Percentiles rank a stretch among this genome's conserved stretches.
Conservation (phyloP, 2,113 vertebrate genomes). For the Dasyornis broadbenti region DNA sequence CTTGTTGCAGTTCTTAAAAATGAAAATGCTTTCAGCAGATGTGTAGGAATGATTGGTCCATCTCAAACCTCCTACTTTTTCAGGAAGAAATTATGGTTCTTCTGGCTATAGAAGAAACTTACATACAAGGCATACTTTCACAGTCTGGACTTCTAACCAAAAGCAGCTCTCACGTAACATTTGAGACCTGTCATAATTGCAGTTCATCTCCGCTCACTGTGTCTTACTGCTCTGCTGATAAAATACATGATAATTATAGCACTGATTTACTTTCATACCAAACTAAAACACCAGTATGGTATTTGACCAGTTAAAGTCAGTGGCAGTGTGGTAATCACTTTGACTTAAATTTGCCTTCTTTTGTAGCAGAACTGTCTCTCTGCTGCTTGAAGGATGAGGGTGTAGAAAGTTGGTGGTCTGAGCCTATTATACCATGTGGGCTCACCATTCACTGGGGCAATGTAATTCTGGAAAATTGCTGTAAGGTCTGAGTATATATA, state of each 20-base stretch:
- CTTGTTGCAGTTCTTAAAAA: neutral
- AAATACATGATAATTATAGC: neutral
- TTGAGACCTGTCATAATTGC: neutral
- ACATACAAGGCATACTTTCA: accelerated
- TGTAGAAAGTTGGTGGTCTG: neutral
- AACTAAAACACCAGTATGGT: neutral
- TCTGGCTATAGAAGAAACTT: neutral
- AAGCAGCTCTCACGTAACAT: neutral
- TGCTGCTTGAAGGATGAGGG: neutral
- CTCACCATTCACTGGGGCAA: neutral
- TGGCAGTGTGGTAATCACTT: neutral
- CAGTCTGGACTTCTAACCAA: neutral
- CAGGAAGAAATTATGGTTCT: neutral
- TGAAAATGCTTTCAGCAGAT: neutral
- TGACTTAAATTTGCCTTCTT: neutral
- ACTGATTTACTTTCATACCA: neutral
- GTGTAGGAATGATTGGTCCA: neutral
- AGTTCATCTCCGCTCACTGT: neutral
- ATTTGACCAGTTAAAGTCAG: accelerated
- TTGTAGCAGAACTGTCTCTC: neutral
- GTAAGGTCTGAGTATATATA: neutral
- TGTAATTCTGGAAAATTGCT: neutral
- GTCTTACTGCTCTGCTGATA: neutral
- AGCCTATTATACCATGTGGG: neutral
- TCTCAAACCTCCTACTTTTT: neutral